phyloP scores from a whole-genome alignment of 2,113 vertebrate species.

The Eretmochelys imbricata region DNA sequence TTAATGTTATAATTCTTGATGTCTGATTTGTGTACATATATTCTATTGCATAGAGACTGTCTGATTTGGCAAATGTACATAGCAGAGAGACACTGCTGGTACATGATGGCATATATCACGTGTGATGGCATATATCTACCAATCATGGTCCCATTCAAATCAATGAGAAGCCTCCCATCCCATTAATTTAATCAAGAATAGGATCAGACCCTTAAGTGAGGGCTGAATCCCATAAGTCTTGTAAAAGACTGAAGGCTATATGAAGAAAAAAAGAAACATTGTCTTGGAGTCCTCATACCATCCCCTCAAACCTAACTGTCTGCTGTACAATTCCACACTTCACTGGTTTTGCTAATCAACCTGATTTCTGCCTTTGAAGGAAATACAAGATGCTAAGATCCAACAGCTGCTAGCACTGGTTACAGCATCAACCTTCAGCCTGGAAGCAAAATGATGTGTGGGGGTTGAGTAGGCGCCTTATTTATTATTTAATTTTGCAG shows the following conservation, averaged over 20 bases:
- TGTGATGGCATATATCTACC: not conserved
- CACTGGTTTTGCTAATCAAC: fast-evolving
- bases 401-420: not conserved
- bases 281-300: fast-evolving
- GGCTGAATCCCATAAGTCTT: fast-evolving
- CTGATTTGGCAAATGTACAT: too few relatives aligned
- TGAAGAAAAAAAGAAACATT: not conserved
- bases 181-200: not conserved
- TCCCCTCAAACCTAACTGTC: not conserved
- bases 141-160: not conserved
- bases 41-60: too few relatives aligned
- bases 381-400: fast-evolving
- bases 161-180: not conserved
- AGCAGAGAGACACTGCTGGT: not conserved
- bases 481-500: not conserved
- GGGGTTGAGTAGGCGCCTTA: not conserved
- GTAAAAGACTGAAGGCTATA: not conserved
- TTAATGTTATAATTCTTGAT: too few relatives aligned
- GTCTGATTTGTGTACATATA: too few relatives aligned
- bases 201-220: not conserved
- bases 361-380: fast-evolving
- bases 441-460: not conserved
- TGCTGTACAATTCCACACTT: fast-evolving
- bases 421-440: not conserved
- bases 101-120: not conserved